These are phyloP conservation scores for Acrocephalus kingi DNA, from an alignment of 2,113 vertebrate species.

Conservation along the genomic window DNA sequence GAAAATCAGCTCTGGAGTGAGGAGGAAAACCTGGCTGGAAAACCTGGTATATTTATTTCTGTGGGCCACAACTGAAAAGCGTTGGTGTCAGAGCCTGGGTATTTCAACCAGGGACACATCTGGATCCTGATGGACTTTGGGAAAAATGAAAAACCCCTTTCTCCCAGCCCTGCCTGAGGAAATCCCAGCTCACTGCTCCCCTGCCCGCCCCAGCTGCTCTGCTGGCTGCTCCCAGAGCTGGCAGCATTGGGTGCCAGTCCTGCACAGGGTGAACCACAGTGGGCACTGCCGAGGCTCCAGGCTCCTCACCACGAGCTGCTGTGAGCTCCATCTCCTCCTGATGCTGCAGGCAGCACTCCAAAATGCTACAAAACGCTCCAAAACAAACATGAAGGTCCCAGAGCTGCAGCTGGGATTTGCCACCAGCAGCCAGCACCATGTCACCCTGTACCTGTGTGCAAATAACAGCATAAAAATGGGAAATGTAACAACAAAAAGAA, in stretches of 20 bases:
- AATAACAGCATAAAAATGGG: too few relatives aligned
- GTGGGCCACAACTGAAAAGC: fast-evolving
- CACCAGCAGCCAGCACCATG: neutral
- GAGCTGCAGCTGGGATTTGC: neutral
- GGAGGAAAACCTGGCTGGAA: neutral
- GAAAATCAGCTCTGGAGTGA: neutral
- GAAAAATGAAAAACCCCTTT: neutral
- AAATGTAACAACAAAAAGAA: too few relatives aligned
- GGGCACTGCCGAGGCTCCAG: neutral
- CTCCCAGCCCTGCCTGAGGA: neutral
- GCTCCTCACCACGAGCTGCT: neutral
- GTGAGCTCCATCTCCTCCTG: fast-evolving
- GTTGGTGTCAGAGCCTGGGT: fast-evolving
- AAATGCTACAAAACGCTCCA: neutral
- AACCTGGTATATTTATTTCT: neutral
- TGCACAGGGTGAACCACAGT: fast-evolving
- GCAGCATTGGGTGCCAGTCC: neutral
- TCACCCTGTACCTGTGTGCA: neutral
- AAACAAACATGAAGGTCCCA: fast-evolving
- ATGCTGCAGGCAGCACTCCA: neutral
- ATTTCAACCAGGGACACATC: neutral
- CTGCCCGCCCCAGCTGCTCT: fast-evolving
- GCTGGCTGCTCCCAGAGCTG: neutral
- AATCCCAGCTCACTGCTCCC: neutral
- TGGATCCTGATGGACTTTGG: neutral